These are phyloP conservation scores for Procambarus virginalis DNA, from an alignment of 1,140 invertebrate genomes.

Conservation along the genomic window DNA sequence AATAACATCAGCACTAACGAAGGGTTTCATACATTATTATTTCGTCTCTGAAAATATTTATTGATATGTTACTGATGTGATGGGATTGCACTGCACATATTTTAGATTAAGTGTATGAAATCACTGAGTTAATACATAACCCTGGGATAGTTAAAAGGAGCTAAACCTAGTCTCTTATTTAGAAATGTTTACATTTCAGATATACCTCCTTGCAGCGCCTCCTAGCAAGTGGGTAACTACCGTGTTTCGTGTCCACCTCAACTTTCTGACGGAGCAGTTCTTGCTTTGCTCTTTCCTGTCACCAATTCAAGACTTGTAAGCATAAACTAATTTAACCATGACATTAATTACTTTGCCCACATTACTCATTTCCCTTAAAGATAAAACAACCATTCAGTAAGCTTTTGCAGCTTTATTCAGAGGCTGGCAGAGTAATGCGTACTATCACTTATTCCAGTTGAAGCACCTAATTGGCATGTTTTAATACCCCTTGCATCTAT, in stretches of 20 bases:
- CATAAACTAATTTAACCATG: constrained; percentile 66
- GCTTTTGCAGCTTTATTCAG: background rate
- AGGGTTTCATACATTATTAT: too few relatives aligned
- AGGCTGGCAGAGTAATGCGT: background rate
- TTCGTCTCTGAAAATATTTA: too few relatives aligned
- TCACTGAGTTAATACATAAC: too few relatives aligned
- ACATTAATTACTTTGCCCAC: background rate
- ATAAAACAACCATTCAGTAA: background rate
- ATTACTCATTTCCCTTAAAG: background rate
- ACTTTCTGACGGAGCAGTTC: constrained; percentile 90
- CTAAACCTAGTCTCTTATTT: too few relatives aligned
- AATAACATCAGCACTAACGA: too few relatives aligned
- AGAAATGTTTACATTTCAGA: constrained; percentile 78
- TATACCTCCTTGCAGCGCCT: constrained; percentile 89
- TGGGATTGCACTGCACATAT: too few relatives aligned
- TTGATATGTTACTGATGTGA: too few relatives aligned
- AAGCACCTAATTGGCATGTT: constrained; percentile 29
- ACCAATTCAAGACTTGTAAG: constrained; percentile 91
- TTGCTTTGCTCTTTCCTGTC: constrained; percentile 93
- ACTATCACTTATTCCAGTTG: constrained; percentile 9
- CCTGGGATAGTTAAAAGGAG: too few relatives aligned
- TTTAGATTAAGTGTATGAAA: too few relatives aligned
- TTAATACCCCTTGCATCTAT: constrained; percentile 19
- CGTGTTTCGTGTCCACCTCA: constrained; percentile 91
- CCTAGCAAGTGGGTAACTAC: constrained; percentile 86